These are phyloP conservation scores for Gymnodraco acuticeps DNA, from an alignment of 2,797 vertebrate species.

Conservation along the genomic window DNA sequence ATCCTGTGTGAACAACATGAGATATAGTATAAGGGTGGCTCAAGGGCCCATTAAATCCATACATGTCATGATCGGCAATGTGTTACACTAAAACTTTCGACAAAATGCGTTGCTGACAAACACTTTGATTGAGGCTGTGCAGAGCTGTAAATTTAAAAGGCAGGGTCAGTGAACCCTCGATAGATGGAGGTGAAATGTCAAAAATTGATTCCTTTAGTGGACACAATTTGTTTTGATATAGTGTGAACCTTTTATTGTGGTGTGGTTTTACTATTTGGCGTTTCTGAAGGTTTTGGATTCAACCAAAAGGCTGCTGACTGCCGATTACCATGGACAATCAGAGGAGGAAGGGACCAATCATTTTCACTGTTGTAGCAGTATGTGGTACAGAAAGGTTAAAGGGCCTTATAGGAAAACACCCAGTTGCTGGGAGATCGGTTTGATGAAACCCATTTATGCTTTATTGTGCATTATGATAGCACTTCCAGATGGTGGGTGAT, in stretches of 20 bases:
- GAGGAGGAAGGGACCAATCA: constrained; percentile 33
- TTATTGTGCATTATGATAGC: not conserved
- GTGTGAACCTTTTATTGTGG: constrained; percentile 68
- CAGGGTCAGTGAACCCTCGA: constrained; percentile 78
- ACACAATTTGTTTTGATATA: constrained; percentile 79
- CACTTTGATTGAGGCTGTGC: constrained; percentile 70
- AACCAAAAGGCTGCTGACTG: constrained; percentile 13
- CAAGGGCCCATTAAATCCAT: constrained; percentile 81
- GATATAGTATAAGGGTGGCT: constrained; percentile 67
- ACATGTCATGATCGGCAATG: constrained; percentile 77
- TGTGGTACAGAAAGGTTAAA: constrained; percentile 43
- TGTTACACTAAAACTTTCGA: constrained; percentile 80
- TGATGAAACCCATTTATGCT: constrained; percentile 11
- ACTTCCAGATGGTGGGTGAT: not conserved
- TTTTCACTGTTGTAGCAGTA: constrained; percentile 30
- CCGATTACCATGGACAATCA: constrained; percentile 9
- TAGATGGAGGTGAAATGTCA: constrained; percentile 84
- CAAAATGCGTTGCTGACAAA: constrained; percentile 74
- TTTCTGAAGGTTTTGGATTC: constrained; percentile 31
- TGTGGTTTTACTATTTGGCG: constrained; percentile 31
- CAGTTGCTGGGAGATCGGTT: constrained; percentile 17
- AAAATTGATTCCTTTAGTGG: constrained; percentile 82
- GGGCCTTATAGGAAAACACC: constrained; percentile 5
- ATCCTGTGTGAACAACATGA: constrained; percentile 68
- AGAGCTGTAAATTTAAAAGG: constrained; percentile 77